phyloP scores from a whole-genome alignment of 30 jellyfish, hydroid and myxozoan genomes.

The Turritopsis dohrnii region DNA sequence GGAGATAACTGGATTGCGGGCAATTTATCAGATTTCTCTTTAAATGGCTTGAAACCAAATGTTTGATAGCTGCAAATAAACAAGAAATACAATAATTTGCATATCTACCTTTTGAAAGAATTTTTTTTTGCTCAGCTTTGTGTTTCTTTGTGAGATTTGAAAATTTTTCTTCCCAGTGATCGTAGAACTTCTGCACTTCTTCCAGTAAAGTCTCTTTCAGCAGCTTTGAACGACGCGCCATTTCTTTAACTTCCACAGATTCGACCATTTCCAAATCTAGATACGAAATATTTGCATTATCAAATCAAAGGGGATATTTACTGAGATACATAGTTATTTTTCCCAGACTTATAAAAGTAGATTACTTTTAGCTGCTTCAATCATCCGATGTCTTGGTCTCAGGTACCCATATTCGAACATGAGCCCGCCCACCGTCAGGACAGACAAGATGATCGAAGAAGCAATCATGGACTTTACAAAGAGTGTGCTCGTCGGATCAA shows the following conservation, averaged over 20 bases:
- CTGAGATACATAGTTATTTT: not conserved
- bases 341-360: not conserved
- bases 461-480: conserved; percentile 44
- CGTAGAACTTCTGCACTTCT: conserved; percentile 85
- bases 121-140: conserved; percentile 63
- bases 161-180: conserved; percentile 73
- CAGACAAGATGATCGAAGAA: conserved; percentile 40
- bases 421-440: conserved; percentile 66
- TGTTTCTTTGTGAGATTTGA: conserved; percentile 48
- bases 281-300: not conserved
- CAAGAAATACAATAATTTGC: not conserved
- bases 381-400: conserved; percentile 89
- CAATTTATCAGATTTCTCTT: no score
- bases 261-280: conserved; percentile 92
- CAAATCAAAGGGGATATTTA: not conserved
- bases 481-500: conserved; percentile 54
- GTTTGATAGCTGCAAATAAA: no score
- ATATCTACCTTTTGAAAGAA: conserved; percentile 41
- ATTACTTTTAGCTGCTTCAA: conserved; percentile 93
- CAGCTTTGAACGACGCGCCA: conserved; percentile 80
- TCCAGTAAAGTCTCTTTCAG: conserved; percentile 68
- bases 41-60: no score
- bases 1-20: no score
- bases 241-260: conserved; percentile 68
- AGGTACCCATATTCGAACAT: conserved; percentile 77